Evolutionary conservation across 1,140 invertebrate genomes (phyloP), one percentile per base, ranked within the genome.

Genomic region (Drosophila sturtevanti): DNA sequence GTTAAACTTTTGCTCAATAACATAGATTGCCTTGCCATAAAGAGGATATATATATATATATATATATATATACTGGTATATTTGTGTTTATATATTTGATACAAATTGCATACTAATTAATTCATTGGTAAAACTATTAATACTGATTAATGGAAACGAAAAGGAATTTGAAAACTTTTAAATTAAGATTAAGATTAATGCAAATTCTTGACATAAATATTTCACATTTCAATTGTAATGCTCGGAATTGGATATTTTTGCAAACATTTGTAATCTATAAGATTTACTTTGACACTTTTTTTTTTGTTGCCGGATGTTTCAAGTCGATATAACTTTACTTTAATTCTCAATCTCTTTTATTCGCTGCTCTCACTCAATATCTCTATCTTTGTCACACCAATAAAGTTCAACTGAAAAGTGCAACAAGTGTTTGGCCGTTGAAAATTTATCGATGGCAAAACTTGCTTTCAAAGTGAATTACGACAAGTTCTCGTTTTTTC

Each of bases 381-480:
- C n/a, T n/a, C 9, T 16, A 4, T 48, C 41, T 21, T 48, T 48
- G 41, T 48, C 41, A 10, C 41, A 21, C 16, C 16, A 9, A 48
- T 48, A 21, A 21, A 18, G 51, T 21, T 14, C 41, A 81, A 51
- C 55, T 67, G 35, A 22, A 61, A 62, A 72, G 72, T 65, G 84
- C 84, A 87, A 87, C 84, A 87, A 87, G 84, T 87, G 84, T 72
- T 87, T 63, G 77, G 72, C 66, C 63, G 64, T 63, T 35, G 71
- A 69, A 77, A 87, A 87, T 87, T 87, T 87, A 87, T 87, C 61
- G 84, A 79, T 72, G 76, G 72, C 68, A 72, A 73, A 86, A 89
- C 76, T 87, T 87, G 66, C 41, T 41, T 78, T 84, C 69, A 71
- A 70, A 84, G 84, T 87, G 77, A 87, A 84, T 87, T 87, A 87